Evolutionary conservation across 2,797 vertebrate genomes (phyloP).

Genomic region (Poeciliopsis paucimaculata): DNA sequence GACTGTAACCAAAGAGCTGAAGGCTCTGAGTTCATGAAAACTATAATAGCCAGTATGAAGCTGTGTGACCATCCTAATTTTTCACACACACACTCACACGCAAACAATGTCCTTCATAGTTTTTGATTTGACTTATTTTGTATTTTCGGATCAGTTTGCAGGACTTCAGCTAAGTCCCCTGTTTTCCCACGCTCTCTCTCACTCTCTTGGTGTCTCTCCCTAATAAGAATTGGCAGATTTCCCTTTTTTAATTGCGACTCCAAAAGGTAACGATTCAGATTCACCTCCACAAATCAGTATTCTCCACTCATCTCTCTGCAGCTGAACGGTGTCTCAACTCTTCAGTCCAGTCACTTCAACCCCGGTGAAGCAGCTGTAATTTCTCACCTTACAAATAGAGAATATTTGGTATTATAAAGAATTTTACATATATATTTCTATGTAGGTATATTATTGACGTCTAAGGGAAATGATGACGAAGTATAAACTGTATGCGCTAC

Average conservation of each 20-base stretch:
- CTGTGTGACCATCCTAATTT: constrained; percentile 68
- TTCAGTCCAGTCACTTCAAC: constrained; percentile 69
- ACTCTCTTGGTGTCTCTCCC: constrained; percentile 70
- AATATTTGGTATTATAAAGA: constrained; percentile 85
- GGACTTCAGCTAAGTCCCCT: constrained; percentile 72
- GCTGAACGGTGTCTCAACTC: constrained; percentile 69
- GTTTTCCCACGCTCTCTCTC: constrained; percentile 40
- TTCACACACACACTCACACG: constrained; percentile 59
- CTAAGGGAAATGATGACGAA: constrained; percentile 83
- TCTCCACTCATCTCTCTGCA: constrained; percentile 67
- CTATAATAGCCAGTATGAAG: constrained; percentile 71
- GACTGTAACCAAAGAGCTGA: constrained; percentile 60
- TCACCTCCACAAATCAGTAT: constrained; percentile 49
- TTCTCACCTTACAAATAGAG: constrained; percentile 82
- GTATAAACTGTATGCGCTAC: constrained; percentile 78
- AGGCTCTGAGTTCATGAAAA: constrained; percentile 67
- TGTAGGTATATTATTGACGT: constrained; percentile 87
- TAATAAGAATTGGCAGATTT: constrained; percentile 64
- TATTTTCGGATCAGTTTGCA: constrained; percentile 68
- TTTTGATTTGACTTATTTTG: constrained; percentile 47
- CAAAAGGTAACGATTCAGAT: constrained; percentile 65
- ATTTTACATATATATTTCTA: constrained; percentile 87
- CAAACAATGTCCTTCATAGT: constrained; percentile 60
- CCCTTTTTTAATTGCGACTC: constrained; percentile 44
- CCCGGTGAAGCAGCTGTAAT: constrained; percentile 74